Percentiles rank a stretch among this genome's conserved stretches.
Evolutionary conservation across 2,113 vertebrate genomes (phyloP).

Genomic region (Ophiodon elongatus): DNA sequence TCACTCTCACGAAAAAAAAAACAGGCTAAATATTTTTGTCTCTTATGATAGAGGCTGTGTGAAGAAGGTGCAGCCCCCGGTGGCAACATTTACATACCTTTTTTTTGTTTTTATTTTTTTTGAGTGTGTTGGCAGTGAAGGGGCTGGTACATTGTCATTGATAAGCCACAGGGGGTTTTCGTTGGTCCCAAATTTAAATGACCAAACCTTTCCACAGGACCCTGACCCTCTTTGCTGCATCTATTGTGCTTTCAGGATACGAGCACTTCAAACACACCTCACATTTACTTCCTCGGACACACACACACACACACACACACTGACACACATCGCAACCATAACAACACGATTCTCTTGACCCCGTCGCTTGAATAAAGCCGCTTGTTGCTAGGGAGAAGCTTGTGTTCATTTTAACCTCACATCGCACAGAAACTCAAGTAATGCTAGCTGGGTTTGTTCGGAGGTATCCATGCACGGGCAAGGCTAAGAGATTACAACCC

Average conservation of each 20-base stretch:
- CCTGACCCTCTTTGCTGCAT: conserved; percentile 1
- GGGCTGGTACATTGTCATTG: conserved; percentile 68
- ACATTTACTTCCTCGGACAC: conserved; percentile 14
- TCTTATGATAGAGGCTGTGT: neutral
- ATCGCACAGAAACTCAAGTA: conserved; percentile 53
- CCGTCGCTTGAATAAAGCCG: conserved; percentile 10
- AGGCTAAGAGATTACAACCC: conserved; percentile 57
- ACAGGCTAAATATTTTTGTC: neutral
- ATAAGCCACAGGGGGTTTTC: conserved; percentile 37
- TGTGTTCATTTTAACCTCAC: neutral
- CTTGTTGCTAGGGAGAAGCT: conserved; percentile 5
- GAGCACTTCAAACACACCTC: neutral
- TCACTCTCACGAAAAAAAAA: neutral
- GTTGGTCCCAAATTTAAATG: conserved; percentile 27
- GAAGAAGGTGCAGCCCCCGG: neutral
- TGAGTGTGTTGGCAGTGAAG: conserved; percentile 72
- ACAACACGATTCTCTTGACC: conserved; percentile 23
- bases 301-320: neutral
- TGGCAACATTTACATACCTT: neutral
- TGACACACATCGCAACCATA: neutral
- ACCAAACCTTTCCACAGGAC: neutral
- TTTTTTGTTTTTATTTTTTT: neutral
- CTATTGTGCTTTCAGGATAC: conserved; percentile 49
- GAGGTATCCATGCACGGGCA: conserved; percentile 60
- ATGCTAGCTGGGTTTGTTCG: conserved; percentile 63